phyloP scores from a whole-genome alignment of 1,140 invertebrate species.

The Heliothis subflexa region DNA sequence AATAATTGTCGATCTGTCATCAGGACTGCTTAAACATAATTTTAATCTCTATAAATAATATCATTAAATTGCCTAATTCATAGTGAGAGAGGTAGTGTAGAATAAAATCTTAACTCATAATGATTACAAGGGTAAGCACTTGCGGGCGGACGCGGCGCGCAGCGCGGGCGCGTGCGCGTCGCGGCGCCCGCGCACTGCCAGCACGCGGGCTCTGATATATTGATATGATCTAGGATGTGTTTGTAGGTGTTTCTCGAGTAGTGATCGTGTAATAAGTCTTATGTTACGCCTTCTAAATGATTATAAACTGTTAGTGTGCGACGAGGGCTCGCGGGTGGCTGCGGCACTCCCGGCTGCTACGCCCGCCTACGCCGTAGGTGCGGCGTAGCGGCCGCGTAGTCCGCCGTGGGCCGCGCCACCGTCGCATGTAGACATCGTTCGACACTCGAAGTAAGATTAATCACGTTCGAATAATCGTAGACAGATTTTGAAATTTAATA shows the following conservation, averaged over 20 bases:
- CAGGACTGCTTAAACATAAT: conserved; percentile 67
- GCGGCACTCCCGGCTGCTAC: conserved; percentile 41
- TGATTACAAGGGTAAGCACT: conserved; percentile 65
- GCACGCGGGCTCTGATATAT: conserved; percentile 78
- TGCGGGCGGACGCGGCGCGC: conserved; percentile 54
- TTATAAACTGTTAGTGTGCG: conserved; percentile 64
- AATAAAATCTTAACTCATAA: conserved; percentile 72
- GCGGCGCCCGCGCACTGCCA: conserved; percentile 72
- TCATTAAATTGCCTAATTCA: conserved; percentile 75
- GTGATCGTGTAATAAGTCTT: conserved; percentile 84
- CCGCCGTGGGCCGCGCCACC: conserved; percentile 49
- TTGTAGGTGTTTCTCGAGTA: conserved; percentile 84
- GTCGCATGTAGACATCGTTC: conserved; percentile 72
- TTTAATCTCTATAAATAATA: conserved; percentile 74
- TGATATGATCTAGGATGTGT: conserved; percentile 86
- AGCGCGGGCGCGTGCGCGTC: conserved; percentile 47
- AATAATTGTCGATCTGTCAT: conserved; percentile 59
- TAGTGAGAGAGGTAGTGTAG: conserved; percentile 83
- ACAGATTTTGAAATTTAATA: conserved; percentile 84
- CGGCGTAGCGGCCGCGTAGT: conserved; percentile 49
- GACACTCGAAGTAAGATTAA: conserved; percentile 82
- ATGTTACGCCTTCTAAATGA: conserved; percentile 81
- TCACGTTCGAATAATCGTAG: conserved; percentile 83
- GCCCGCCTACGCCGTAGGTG: conserved; percentile 38
- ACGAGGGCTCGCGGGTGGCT: conserved; percentile 53